Percentiles rank a stretch among this genome's conserved stretches.
phyloP scores from a whole-genome alignment of 2,113 vertebrate species.

The Leptodactylus fuscus region DNA sequence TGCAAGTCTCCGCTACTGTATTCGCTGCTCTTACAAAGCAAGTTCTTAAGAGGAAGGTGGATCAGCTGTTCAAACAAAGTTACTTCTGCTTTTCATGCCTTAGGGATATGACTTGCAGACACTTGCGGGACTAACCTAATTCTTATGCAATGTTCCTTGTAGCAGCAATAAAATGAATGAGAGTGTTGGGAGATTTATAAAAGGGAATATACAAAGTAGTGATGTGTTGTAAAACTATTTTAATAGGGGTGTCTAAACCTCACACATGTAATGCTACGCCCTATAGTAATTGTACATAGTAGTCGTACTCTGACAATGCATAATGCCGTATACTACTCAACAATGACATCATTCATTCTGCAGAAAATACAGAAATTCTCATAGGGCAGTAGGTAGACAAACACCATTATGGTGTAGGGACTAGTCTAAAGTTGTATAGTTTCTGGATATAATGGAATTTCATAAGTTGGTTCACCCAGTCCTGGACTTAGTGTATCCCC shows the following conservation, averaged over 20 bases:
- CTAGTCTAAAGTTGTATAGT: no score
- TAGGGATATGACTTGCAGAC: slow-evolving; percentile 13
- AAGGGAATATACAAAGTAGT: neutral
- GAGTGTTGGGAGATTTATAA: neutral
- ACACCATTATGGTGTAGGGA: no score
- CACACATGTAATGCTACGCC: neutral
- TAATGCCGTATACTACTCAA: neutral
- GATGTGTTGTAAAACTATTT: neutral
- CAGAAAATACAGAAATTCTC: no score
- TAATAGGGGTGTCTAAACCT: neutral
- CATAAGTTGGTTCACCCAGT: no score
- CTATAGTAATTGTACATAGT: neutral
- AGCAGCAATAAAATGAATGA: neutral
- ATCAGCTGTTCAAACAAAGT: slow-evolving; percentile 55
- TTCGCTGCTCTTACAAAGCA: neutral
- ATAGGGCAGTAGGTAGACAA: no score
- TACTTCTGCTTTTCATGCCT: slow-evolving; percentile 13
- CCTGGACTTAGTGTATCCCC: no score
- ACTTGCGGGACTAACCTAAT: slow-evolving; percentile 21
- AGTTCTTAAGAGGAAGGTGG: slow-evolving; percentile 25
- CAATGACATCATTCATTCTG: no score
- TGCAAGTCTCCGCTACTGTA: neutral
- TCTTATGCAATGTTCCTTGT: slow-evolving; percentile 12
- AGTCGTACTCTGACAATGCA: neutral
- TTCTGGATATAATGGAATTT: no score